Conservation (phyloP, 2,113 vertebrate genomes). For the Hydrolagus affinis region DNA sequence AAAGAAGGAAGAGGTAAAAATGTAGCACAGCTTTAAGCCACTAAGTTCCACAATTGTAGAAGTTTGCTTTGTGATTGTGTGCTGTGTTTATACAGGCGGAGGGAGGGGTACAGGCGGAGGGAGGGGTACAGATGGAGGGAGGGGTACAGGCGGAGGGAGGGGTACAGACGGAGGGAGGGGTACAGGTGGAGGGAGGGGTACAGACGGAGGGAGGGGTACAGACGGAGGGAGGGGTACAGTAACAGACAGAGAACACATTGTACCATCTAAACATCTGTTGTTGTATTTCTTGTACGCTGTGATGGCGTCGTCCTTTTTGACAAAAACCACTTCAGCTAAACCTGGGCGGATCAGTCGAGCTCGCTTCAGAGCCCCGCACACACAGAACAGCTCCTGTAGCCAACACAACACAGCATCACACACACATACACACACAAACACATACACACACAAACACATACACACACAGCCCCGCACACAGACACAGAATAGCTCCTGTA, state of each 20-base stretch:
- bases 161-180: not conserved
- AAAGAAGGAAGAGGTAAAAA: too few species aligned
- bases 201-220: not conserved
- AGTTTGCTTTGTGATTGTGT: too few species aligned
- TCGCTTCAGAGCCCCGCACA: slow-evolving; percentile 89
- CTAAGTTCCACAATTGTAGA: too few species aligned
- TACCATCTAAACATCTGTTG: slow-evolving; percentile 93
- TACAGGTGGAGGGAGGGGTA: not conserved
- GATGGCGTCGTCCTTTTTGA: slow-evolving; percentile 90
- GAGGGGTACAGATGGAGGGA: not conserved
- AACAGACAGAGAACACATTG: slow-evolving; percentile 43
- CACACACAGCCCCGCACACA: too few species aligned
- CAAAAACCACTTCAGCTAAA: slow-evolving; percentile 94
- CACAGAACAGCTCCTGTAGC: slow-evolving; percentile 87
- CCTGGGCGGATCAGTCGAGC: slow-evolving; percentile 83
- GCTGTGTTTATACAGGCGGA: too few species aligned
- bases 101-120: too few species aligned
- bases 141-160: not conserved
- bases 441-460: too few species aligned
- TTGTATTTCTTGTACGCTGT: slow-evolving; percentile 96
- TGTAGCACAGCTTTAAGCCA: too few species aligned
- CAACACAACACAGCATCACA: too few species aligned
- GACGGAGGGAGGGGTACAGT: not conserved
- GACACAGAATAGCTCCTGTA: too few species aligned
- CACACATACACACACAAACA: too few species aligned